phyloP scores from a whole-genome alignment of 2,113 vertebrate species.

The Xenopus laevis region DNA sequence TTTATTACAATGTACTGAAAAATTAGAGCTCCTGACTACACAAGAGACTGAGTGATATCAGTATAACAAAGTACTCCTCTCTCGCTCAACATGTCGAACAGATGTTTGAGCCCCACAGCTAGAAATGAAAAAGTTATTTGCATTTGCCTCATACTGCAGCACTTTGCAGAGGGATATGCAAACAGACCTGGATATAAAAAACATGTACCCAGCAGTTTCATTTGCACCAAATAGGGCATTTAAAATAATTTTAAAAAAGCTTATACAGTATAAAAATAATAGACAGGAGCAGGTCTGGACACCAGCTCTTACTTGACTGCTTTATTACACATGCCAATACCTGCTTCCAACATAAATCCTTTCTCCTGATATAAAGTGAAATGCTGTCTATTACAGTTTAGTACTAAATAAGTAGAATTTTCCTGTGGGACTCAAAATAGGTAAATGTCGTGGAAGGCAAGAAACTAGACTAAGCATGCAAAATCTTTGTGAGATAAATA shows the following conservation, averaged over 20 bases:
- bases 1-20: slow-evolving; percentile 41
- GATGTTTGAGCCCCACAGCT: slow-evolving; percentile 35
- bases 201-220: slow-evolving; percentile 12
- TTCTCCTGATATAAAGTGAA: slow-evolving; percentile 27
- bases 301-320: slow-evolving; percentile 3
- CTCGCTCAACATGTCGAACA: slow-evolving; percentile 36
- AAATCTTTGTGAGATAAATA: slow-evolving; percentile 27
- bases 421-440: slow-evolving; percentile 31
- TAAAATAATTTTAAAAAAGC: background rate
- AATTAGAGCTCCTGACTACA: slow-evolving; percentile 32
- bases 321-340: slow-evolving; percentile 25
- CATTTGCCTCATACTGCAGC: slow-evolving; percentile 36
- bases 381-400: slow-evolving; percentile 19
- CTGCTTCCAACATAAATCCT: slow-evolving; percentile 29
- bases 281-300: background rate
- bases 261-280: background rate
- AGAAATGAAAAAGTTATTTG: slow-evolving; percentile 39
- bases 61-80: slow-evolving; percentile 42
- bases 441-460: slow-evolving; percentile 38
- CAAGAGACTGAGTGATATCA: slow-evolving; percentile 35
- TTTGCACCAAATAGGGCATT: slow-evolving; percentile 4
- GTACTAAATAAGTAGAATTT: slow-evolving; percentile 34
- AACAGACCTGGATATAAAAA: slow-evolving; percentile 13
- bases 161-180: slow-evolving; percentile 32
- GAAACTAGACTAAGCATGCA: slow-evolving; percentile 18